Conservation (phyloP, 2,113 vertebrate species). For the Tychaedon coryphoeus region DNA sequence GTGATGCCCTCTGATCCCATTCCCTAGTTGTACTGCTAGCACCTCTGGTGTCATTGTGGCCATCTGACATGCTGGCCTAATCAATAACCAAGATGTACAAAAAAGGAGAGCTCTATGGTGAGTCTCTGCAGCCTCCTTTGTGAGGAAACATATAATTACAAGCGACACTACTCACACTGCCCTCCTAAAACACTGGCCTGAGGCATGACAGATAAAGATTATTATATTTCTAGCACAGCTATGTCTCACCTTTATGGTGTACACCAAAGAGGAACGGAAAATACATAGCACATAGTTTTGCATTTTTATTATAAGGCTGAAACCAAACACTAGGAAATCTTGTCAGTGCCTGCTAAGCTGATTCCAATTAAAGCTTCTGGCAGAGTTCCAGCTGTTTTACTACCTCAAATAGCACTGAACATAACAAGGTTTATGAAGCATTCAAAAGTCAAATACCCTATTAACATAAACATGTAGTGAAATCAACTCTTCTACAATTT, state of each 20-base stretch:
- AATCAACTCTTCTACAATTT: slow-evolving; percentile 80
- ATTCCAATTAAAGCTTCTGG: slow-evolving; percentile 85
- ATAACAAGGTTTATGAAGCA: slow-evolving; percentile 87
- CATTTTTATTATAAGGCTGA: slow-evolving; percentile 79
- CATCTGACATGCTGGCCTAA: background rate
- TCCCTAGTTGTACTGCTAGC: background rate
- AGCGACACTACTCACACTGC: background rate
- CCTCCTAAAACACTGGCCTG: slow-evolving; percentile 4
- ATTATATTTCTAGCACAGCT: slow-evolving; percentile 41
- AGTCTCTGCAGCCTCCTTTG: background rate
- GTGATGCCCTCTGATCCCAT: background rate
- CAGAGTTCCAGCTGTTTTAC: slow-evolving; percentile 82
- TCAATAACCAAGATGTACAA: slow-evolving; percentile 8
- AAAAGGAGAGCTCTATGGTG: background rate
- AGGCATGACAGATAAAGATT: slow-evolving; percentile 36
- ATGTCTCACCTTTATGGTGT: slow-evolving; percentile 69
- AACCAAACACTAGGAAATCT: slow-evolving; percentile 78
- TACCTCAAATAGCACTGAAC: slow-evolving; percentile 80
- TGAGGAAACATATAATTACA: slow-evolving; percentile 31
- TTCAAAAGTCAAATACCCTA: slow-evolving; percentile 86
- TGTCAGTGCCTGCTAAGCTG: slow-evolving; percentile 82
- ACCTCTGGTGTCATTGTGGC: background rate
- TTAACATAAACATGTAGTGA: slow-evolving; percentile 84
- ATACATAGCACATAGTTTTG: slow-evolving; percentile 75
- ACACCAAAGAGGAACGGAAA: slow-evolving; percentile 62